phyloP scores from a whole-genome alignment of 2,797 vertebrate species.

The Denticeps clupeoides region DNA sequence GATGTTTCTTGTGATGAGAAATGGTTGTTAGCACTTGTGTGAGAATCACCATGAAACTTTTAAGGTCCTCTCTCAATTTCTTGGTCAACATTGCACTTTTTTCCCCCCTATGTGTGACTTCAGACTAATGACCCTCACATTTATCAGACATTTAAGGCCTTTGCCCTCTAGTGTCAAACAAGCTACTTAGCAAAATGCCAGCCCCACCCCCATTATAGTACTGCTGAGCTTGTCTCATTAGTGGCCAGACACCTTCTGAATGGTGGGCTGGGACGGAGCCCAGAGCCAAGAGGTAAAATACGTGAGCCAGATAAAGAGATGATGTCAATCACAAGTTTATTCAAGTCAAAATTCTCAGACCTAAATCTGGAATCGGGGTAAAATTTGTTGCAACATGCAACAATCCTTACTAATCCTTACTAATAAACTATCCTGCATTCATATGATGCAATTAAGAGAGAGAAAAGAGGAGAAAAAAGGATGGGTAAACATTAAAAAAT shows the following conservation, averaged over 20 bases:
- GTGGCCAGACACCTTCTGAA: constrained; percentile 12
- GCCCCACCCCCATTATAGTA: constrained; percentile 19
- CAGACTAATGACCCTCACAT: constrained; percentile 44
- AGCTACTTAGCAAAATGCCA: constrained; percentile 33
- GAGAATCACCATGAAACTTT: too few relatives aligned
- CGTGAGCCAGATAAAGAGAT: too few relatives aligned
- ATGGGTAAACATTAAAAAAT: constrained; percentile 2
- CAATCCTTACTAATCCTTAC: too few relatives aligned
- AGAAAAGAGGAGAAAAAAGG: not conserved
- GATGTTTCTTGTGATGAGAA: too few relatives aligned
- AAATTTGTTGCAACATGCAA: too few relatives aligned
- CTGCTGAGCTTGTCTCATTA: constrained; percentile 9
- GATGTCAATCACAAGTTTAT: too few relatives aligned
- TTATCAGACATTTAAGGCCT: constrained; percentile 43
- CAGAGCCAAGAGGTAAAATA: too few relatives aligned
- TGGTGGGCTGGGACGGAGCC: not conserved
- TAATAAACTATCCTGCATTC: too few relatives aligned
- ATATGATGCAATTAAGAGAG: too few relatives aligned
- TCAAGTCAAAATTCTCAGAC: not conserved
- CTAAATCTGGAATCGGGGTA: too few relatives aligned
- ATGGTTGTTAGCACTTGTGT: too few relatives aligned
- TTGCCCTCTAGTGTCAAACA: constrained; percentile 49
- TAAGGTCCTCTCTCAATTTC: constrained; percentile 18
- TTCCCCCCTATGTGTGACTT: constrained; percentile 39
- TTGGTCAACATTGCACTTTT: constrained; percentile 32